Conservation (phyloP, 2,113 vertebrate genomes). For the Trogon surrucura region DNA sequence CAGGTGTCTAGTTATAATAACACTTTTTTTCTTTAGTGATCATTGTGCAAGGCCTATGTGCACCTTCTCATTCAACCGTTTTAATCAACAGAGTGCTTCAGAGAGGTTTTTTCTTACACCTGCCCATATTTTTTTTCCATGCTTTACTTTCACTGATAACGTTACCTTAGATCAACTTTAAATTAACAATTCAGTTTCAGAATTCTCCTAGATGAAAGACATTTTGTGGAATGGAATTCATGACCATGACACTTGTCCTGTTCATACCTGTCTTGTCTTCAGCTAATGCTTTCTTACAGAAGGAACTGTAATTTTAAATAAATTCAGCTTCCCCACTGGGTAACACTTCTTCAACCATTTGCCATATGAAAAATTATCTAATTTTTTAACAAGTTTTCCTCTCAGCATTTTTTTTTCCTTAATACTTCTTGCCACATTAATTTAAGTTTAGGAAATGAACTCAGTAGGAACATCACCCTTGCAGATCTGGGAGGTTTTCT, state of each 20-base stretch:
- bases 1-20: neutral
- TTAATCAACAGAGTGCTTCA: neutral
- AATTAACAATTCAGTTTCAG: neutral
- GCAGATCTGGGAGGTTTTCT: neutral
- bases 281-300: neutral
- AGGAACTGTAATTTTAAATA: neutral
- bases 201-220: neutral
- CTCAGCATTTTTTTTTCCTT: neutral
- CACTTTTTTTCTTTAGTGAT: neutral
- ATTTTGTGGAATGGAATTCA: neutral
- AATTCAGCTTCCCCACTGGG: neutral
- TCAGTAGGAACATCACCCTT: neutral
- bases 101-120: neutral
- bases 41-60: neutral
- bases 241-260: neutral
- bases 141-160: neutral
- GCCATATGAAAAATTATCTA: neutral
- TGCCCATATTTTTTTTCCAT: neutral
- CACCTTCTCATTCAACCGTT: neutral
- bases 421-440: neutral
- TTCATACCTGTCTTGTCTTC: neutral
- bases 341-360: neutral
- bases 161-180: neutral
- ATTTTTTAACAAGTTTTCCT: neutral
- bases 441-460: neutral